Evolutionary conservation across 2,113 vertebrate genomes (phyloP).

Genomic region (Pycnonotus jocosus): DNA sequence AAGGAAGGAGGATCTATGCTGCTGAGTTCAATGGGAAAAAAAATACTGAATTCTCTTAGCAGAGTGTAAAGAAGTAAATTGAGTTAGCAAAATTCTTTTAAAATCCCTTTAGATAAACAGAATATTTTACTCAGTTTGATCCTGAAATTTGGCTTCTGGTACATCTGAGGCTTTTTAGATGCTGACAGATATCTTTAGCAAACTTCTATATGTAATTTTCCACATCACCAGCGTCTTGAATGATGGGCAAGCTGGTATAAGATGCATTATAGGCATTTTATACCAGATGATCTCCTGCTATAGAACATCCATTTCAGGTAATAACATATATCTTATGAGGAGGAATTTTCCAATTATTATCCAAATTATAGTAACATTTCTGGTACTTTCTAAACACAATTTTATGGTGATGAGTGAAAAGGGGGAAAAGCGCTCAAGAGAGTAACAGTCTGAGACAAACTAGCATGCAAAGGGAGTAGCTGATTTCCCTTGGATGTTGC

Average conservation of each 20-base stretch:
- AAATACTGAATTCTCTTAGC: background rate
- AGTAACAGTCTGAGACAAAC: background rate
- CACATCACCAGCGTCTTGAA: background rate
- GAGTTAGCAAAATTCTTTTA: background rate
- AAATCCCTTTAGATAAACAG: background rate
- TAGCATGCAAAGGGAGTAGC: background rate
- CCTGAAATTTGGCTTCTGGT: background rate
- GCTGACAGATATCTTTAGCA: background rate
- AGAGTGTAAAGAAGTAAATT: background rate
- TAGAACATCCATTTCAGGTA: background rate
- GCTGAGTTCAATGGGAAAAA: background rate
- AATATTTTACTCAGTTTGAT: background rate
- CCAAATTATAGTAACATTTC: background rate
- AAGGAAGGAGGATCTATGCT: background rate
- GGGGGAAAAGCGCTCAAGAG: background rate
- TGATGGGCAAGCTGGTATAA: background rate
- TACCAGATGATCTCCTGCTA: background rate
- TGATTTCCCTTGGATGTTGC: background rate
- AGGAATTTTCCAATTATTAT: background rate
- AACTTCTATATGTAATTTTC: background rate
- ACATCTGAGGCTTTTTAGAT: background rate
- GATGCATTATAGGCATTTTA: background rate
- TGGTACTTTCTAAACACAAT: background rate
- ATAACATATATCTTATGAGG: background rate
- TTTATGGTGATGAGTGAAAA: background rate